Percentiles rank a stretch among this genome's conserved stretches.
Evolutionary conservation across 2,888 invertebrate genomes (phyloP).

Genomic region (Caradrina clavipalpis): DNA sequence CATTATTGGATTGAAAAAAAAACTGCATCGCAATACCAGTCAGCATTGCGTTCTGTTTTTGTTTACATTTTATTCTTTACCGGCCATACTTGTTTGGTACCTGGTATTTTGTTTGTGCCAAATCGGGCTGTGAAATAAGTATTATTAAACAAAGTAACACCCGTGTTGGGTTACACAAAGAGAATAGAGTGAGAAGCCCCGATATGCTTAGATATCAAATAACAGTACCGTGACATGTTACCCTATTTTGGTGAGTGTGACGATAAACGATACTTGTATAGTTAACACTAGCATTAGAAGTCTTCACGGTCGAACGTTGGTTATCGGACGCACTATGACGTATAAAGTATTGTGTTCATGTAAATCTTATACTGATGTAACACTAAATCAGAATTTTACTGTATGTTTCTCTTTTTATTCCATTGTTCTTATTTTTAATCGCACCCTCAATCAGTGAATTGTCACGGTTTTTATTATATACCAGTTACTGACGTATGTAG

Average conservation of each 20-base stretch:
- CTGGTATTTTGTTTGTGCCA: slow-evolving; percentile 30
- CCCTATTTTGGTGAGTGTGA: slow-evolving; percentile 65
- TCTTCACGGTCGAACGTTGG: slow-evolving; percentile 35
- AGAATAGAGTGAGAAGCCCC: slow-evolving; percentile 66
- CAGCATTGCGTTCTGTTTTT: slow-evolving; percentile 52
- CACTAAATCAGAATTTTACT: slow-evolving; percentile 39
- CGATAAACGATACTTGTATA: slow-evolving; percentile 50
- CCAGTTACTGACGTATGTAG: neutral
- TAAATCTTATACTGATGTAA: slow-evolving; percentile 34
- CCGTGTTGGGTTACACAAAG: slow-evolving; percentile 54
- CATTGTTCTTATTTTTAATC: slow-evolving; percentile 54
- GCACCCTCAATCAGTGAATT: slow-evolving; percentile 33
- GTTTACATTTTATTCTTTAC: slow-evolving; percentile 51
- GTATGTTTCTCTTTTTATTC: slow-evolving; percentile 35
- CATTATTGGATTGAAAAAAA: slow-evolving; percentile 39
- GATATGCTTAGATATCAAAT: slow-evolving; percentile 70
- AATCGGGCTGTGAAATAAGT: slow-evolving; percentile 41
- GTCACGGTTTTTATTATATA: slow-evolving; percentile 25
- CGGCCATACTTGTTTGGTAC: slow-evolving; percentile 45
- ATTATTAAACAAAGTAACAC: slow-evolving; percentile 51
- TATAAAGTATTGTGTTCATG: slow-evolving; percentile 40
- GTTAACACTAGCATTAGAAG: slow-evolving; percentile 45
- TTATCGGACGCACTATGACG: slow-evolving; percentile 38
- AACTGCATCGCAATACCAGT: slow-evolving; percentile 48
- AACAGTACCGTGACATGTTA: slow-evolving; percentile 66